A percentile compares a stretch with the other conserved stretches of the same genome.
phyloP scores from a whole-genome alignment of 2,888 invertebrate genomes.

The Megaustenia siamemsis region DNA sequence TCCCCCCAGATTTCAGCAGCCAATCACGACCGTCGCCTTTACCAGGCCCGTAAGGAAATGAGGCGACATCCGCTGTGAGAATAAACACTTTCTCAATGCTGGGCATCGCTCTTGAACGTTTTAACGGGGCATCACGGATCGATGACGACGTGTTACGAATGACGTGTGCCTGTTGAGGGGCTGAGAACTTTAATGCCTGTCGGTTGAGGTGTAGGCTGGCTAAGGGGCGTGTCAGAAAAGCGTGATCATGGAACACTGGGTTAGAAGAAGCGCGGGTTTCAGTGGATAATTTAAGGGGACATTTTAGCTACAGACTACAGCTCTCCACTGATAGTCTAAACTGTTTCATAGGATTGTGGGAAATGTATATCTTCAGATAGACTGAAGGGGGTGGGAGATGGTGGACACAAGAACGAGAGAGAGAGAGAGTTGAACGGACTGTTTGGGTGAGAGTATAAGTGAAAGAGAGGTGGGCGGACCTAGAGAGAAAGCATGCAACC shows the following conservation, averaged over 20 bases:
- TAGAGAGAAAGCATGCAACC: no score
- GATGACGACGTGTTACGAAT: constrained; percentile 19
- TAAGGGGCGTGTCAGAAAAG: constrained; percentile 26
- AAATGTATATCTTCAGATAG: background rate
- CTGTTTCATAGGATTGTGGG: background rate
- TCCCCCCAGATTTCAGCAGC: constrained; percentile 1
- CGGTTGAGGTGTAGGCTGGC: constrained; percentile 21
- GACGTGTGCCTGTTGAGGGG: constrained; percentile 11
- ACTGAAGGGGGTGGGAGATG: no score
- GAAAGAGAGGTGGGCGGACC: no score
- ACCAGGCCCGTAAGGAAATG: constrained; percentile 33
- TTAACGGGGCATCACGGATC: constrained; percentile 35
- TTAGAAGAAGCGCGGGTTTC: background rate
- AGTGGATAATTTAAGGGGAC: background rate
- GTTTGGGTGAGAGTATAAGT: no score
- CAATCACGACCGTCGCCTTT: constrained; percentile 36
- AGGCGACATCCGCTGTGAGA: constrained; percentile 27
- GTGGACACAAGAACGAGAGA: no score
- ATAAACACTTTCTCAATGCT: constrained; percentile 32
- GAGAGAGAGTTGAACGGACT: no score
- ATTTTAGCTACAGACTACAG: background rate
- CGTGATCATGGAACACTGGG: constrained; percentile 31
- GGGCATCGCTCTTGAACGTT: constrained; percentile 22
- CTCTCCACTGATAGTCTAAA: no score
- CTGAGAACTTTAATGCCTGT: constrained; percentile 9